These are phyloP conservation scores for Ornithoptera alexandrae DNA, from an alignment of 2,888 invertebrate genomes.

Conservation along the genomic window DNA sequence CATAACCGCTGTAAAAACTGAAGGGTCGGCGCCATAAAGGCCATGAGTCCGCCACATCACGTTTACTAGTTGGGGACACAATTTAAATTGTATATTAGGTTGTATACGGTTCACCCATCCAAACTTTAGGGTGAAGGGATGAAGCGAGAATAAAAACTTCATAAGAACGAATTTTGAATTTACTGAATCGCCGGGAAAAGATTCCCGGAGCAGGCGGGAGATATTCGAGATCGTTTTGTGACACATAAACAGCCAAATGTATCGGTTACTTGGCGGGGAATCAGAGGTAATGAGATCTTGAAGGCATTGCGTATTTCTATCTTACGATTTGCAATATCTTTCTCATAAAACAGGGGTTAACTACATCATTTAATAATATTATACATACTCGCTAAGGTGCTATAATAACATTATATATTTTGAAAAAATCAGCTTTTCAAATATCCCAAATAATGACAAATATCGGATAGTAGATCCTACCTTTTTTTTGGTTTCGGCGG, in stretches of 20 bases:
- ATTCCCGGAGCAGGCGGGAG: slow-evolving; percentile 40
- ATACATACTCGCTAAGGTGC: background rate
- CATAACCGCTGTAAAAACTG: slow-evolving; percentile 58
- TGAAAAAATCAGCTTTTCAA: no score
- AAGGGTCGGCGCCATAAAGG: slow-evolving; percentile 46
- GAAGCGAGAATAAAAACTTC: slow-evolving; percentile 54
- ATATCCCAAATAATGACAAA: no score
- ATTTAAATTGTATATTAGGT: slow-evolving; percentile 70
- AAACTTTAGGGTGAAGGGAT: slow-evolving; percentile 48
- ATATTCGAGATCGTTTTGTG: slow-evolving; percentile 27
- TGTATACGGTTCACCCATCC: slow-evolving; percentile 41
- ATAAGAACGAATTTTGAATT: slow-evolving; percentile 53
- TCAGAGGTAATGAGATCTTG: slow-evolving; percentile 24
- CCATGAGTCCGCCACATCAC: slow-evolving; percentile 44
- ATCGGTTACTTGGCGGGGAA: slow-evolving; percentile 23
- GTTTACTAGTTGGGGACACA: slow-evolving; percentile 57
- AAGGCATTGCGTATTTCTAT: slow-evolving; percentile 13
- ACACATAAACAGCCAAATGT: slow-evolving; percentile 24
- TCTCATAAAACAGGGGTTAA: background rate
- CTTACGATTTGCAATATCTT: slow-evolving; percentile 14
- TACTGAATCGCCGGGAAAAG: slow-evolving; percentile 46
- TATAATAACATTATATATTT: background rate
- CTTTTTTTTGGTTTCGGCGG: no score
- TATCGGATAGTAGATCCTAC: no score
- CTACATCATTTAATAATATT: background rate